Evolutionary conservation across 2,113 vertebrate genomes (phyloP), one percentile per base, ranked within the genome.

Genomic region (Periophthalmodon schlosseri): DNA sequence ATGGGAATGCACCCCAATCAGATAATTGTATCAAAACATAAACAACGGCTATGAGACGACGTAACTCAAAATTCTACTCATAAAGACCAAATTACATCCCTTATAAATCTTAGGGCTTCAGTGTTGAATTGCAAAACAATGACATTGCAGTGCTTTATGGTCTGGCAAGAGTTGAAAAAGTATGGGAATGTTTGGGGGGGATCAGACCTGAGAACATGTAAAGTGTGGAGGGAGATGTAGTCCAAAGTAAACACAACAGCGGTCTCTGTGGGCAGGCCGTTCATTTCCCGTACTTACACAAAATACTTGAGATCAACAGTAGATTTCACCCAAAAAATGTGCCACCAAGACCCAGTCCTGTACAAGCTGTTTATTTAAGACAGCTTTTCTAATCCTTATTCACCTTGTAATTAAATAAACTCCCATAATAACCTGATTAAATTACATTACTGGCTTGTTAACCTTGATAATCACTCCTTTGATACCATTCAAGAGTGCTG

Each of bases 201-300:
- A 47, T 81, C 61, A 44, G 73, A 76, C 68, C 67, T 69, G 56
- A 75, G 84, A 78, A 65, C 10, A 60, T 12, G 21, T 69, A 70
- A 65, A 78, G 78, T 74, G 71, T 72, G 68, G 76, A 78, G 80
- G 69, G 74, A 69, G 71, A 72, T 2, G 39, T 23, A 5, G 81
- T 89, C 91, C 91, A 92, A 91, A 76, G 87, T 84, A 91, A 93
- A 92, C 90, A 91, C 3, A 23, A 39, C 60, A 18, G 64, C 11
- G 64, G 85, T 89, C 90, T 90, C 87, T 81, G 87, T 20, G 78
- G 89, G 86, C 88, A 69, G 69, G 74, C 76, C 24, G 71, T 80
- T 87, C 77, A 88, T 91, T 92, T 93, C 89, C 90, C 84, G 78
- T 85, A 83, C 83, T 89, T 92, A 83, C 74, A 82, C 70, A 88